phyloP scores from a whole-genome alignment of 2,888 invertebrate species.

The Adelognathus sp. region DNA sequence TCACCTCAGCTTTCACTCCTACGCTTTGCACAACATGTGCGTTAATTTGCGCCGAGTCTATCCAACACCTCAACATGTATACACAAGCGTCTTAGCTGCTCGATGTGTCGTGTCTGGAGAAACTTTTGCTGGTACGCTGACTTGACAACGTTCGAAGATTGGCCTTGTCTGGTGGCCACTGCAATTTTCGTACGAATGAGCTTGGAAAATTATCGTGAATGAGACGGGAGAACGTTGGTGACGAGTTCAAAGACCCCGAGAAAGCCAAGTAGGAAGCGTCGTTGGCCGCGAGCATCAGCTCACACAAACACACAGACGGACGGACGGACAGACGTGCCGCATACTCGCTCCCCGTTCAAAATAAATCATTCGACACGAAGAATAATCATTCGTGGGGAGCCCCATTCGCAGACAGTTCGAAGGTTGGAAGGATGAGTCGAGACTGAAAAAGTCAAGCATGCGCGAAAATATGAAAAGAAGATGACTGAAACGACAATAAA shows the following conservation, averaged over 20 bases:
- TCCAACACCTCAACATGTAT: background rate
- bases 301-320: too few relatives aligned
- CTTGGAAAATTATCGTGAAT: constrained; percentile 64
- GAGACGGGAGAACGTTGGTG: constrained; percentile 20
- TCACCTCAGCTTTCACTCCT: constrained; percentile 36
- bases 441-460: constrained; percentile 15
- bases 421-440: background rate
- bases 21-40: constrained; percentile 20
- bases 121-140: constrained; percentile 5
- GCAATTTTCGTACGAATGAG: constrained; percentile 41
- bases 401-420: constrained; percentile 4
- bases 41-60: constrained; percentile 3
- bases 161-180: constrained; percentile 3
- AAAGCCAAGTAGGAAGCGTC: constrained; percentile 26
- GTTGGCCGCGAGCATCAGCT: background rate
- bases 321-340: too few relatives aligned
- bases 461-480: background rate
- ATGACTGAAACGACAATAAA: constrained; percentile 10
- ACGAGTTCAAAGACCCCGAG: constrained; percentile 37
- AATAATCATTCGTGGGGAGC: constrained; percentile 34
- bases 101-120: background rate
- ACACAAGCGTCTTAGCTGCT: background rate
- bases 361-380: constrained; percentile 39
- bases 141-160: constrained; percentile 1
- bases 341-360: background rate